Evolutionary conservation across 2,888 invertebrate species (phyloP).

Genomic region (Sarcophaga variegata): DNA sequence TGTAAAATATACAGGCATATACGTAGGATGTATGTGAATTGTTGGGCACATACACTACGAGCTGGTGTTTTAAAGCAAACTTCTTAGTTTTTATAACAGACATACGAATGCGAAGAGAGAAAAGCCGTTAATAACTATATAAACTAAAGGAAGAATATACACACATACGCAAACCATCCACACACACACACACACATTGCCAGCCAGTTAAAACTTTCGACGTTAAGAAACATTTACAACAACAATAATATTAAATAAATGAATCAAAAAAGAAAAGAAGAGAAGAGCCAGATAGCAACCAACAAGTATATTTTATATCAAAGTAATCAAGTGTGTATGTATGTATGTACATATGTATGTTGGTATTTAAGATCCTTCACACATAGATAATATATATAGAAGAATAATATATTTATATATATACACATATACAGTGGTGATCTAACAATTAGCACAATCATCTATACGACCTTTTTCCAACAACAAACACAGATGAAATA

Average conservation of each 20-base stretch:
- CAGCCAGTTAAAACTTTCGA: slow-evolving; percentile 25
- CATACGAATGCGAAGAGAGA: background rate
- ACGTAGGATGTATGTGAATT: background rate
- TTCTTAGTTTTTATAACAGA: slow-evolving; percentile 13
- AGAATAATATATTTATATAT: no score
- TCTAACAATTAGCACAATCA: no score
- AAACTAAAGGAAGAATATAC: background rate
- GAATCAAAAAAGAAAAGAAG: background rate
- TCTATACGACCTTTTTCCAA: no score
- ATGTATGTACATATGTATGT: slow-evolving; percentile 5
- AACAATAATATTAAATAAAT: slow-evolving; percentile 36
- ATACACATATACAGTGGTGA: no score
- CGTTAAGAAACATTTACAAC: background rate
- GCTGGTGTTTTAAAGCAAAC: slow-evolving; percentile 22
- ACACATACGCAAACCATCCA: background rate
- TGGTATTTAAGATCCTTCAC: background rate
- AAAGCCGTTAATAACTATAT: background rate
- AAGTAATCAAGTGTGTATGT: background rate
- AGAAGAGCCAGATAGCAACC: slow-evolving; percentile 42
- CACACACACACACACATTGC: background rate
- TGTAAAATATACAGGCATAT: background rate
- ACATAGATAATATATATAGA: background rate
- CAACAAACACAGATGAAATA: no score
- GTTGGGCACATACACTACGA: no score
- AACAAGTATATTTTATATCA: slow-evolving; percentile 30